A percentile compares a stretch with the other conserved stretches of the same genome.
These are phyloP conservation scores for Nycticebus coucang DNA, from an alignment of 2,113 vertebrate species.

Conservation along the genomic window DNA sequence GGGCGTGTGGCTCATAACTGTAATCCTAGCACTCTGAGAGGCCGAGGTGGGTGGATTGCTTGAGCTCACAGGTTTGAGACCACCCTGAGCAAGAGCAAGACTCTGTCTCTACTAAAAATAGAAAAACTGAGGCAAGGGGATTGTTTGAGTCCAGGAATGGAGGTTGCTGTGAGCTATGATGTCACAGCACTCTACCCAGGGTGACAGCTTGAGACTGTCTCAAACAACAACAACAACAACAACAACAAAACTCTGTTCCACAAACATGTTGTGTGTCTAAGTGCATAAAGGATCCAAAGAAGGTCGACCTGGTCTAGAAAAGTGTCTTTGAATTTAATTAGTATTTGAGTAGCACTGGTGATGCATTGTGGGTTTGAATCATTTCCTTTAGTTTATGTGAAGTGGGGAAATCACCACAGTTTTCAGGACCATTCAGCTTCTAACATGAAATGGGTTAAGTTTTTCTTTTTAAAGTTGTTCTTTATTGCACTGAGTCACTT, in stretches of 20 bases:
- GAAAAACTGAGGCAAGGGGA: no score
- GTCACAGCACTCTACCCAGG: no score
- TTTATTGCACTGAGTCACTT: not conserved
- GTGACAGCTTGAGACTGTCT: no score
- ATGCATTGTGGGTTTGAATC: not conserved
- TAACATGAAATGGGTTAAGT: not conserved
- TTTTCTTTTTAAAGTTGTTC: not conserved
- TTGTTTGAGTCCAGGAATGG: no score
- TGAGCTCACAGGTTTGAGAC: no score
- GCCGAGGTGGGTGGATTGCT: no score
- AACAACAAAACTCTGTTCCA: not conserved
- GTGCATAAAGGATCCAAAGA: not conserved
- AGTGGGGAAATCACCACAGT: not conserved
- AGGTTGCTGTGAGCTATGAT: no score
- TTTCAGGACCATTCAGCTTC: not conserved
- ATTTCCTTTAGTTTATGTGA: not conserved
- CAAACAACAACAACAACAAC: no score
- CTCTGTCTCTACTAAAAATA: no score
- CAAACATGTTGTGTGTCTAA: not conserved
- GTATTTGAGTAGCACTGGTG: not conserved
- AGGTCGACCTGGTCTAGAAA: not conserved
- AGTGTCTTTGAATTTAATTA: constrained; percentile 18
- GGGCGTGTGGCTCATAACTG: no score
- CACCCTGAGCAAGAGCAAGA: no score
- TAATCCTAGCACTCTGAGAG: no score